A percentile compares a stretch with the other conserved stretches of the same genome.
Conservation (phyloP, 1,140 invertebrate genomes). For the Ostrea edulis region DNA sequence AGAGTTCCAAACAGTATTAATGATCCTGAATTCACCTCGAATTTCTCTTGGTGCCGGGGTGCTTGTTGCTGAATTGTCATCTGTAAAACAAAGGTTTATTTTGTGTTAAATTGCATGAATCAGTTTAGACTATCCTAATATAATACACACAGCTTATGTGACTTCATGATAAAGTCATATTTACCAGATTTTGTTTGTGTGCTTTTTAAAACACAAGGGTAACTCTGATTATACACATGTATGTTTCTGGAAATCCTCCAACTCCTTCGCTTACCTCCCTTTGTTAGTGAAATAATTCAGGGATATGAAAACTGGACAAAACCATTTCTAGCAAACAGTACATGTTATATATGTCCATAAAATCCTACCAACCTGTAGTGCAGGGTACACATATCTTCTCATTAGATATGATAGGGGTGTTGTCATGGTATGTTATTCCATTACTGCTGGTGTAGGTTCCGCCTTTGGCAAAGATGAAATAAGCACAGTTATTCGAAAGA, state of each 20-base stretch:
- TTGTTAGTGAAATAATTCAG: too few species aligned
- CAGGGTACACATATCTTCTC: constrained; percentile 88
- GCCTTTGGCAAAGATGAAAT: constrained; percentile 93
- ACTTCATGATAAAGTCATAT: too few species aligned
- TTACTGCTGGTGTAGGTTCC: constrained; percentile 91
- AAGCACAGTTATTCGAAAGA: constrained; percentile 91
- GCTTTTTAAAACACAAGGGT: too few species aligned
- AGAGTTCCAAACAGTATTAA: neutral
- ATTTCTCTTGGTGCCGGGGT: neutral
- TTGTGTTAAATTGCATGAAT: too few species aligned
- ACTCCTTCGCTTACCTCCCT: too few species aligned
- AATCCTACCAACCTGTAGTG: neutral
- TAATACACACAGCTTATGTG: too few species aligned
- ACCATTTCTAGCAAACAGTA: too few species aligned
- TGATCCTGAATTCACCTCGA: neutral
- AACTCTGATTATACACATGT: too few species aligned
- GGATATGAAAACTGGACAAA: too few species aligned
- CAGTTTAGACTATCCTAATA: too few species aligned
- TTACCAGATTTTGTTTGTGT: too few species aligned
- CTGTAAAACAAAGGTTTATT: neutral
- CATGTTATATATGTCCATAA: neutral
- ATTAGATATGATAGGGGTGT: constrained; percentile 88
- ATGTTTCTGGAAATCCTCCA: too few species aligned
- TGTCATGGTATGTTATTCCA: constrained; percentile 90
- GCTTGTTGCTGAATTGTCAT: neutral